Evolutionary conservation across 2,113 vertebrate species (phyloP).

Genomic region (Procavia capensis): DNA sequence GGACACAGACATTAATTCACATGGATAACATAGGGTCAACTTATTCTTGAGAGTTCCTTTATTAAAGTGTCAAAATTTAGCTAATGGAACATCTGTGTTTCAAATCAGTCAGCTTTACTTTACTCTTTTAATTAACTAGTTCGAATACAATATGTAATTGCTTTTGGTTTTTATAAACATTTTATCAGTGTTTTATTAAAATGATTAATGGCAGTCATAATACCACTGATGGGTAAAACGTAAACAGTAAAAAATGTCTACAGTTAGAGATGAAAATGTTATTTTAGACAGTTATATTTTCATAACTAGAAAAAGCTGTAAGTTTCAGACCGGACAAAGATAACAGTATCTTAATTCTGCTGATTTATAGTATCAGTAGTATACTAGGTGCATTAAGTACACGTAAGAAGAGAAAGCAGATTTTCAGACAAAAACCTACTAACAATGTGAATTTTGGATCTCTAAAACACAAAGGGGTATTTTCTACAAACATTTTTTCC

Average conservation of each 20-base stretch:
- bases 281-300: slow-evolving; percentile 43
- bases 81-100: neutral
- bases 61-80: slow-evolving; percentile 53
- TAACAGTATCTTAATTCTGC: slow-evolving; percentile 17
- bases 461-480: neutral
- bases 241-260: slow-evolving; percentile 16
- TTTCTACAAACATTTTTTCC: slow-evolving; percentile 30
- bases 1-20: neutral
- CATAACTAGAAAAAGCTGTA: slow-evolving; percentile 16
- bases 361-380: slow-evolving; percentile 42
- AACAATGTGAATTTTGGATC: slow-evolving; percentile 32
- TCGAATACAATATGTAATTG: slow-evolving; percentile 16
- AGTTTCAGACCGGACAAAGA: slow-evolving; percentile 53
- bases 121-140: slow-evolving; percentile 27
- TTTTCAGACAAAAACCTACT: slow-evolving; percentile 18
- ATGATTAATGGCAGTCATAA: slow-evolving; percentile 45
- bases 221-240: slow-evolving; percentile 31
- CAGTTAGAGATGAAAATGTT: neutral
- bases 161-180: slow-evolving; percentile 54
- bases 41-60: slow-evolving; percentile 13
- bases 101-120: slow-evolving; percentile 11
- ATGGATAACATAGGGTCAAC: neutral
- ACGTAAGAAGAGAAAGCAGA: neutral
- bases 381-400: slow-evolving; percentile 23
- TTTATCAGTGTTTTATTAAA: slow-evolving; percentile 28